phyloP scores from a whole-genome alignment of 2,888 invertebrate species.

The Bhutanitis thaidina region DNA sequence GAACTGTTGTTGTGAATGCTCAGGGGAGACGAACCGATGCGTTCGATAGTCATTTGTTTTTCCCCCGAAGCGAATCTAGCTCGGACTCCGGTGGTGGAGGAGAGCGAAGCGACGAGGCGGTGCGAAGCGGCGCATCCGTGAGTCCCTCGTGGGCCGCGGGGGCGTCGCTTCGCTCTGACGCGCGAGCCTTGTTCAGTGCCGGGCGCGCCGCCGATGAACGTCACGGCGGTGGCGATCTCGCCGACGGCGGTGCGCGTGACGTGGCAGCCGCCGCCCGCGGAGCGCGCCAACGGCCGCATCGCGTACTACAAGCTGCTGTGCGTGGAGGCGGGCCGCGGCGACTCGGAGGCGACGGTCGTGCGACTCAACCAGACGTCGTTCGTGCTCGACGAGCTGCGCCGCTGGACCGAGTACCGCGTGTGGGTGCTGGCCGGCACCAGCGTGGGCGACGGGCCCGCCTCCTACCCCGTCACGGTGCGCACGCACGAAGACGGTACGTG shows the following conservation, averaged over 20 bases:
- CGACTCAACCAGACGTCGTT: slow-evolving; percentile 89
- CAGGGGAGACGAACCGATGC: too few relatives aligned
- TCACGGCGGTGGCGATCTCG: slow-evolving; percentile 92
- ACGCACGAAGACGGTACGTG: slow-evolving; percentile 99
- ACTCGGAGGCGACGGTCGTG: slow-evolving; percentile 90
- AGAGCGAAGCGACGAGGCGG: neutral
- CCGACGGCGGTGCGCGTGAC: slow-evolving; percentile 93
- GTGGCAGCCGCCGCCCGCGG: slow-evolving; percentile 96
- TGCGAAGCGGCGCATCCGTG: neutral
- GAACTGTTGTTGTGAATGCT: too few relatives aligned
- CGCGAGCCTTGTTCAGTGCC: slow-evolving; percentile 85
- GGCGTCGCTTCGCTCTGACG: neutral
- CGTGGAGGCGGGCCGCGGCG: slow-evolving; percentile 91
- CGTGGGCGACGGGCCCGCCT: slow-evolving; percentile 97
- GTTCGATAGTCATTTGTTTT: too few relatives aligned
- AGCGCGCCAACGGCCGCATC: slow-evolving; percentile 95
- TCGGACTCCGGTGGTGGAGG: neutral
- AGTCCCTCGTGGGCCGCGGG: slow-evolving; percentile 6
- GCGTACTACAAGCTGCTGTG: slow-evolving; percentile 96
- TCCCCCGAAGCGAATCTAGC: too few relatives aligned
- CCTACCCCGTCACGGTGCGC: slow-evolving; percentile 93
- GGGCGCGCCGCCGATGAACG: slow-evolving; percentile 97
- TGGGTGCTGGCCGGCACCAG: slow-evolving; percentile 98
- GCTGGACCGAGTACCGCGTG: slow-evolving; percentile 97
- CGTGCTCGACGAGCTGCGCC: slow-evolving; percentile 92